phyloP scores from a whole-genome alignment of 2,113 vertebrate genomes.

The Theristicus caerulescens region DNA sequence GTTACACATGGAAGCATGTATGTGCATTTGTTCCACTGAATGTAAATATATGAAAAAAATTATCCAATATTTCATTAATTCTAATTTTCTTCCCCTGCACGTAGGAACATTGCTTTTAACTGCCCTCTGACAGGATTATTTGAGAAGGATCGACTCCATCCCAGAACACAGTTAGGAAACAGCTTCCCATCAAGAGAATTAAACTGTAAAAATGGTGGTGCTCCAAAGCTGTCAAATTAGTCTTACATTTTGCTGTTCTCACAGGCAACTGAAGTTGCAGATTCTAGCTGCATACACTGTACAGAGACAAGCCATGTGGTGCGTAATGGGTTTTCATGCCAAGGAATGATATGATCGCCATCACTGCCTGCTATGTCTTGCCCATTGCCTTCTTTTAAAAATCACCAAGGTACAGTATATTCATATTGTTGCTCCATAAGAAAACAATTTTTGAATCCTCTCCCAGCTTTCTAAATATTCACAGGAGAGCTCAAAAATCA shows the following conservation, averaged over 20 bases:
- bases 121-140: background rate
- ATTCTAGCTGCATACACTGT: background rate
- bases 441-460: background rate
- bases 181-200: background rate
- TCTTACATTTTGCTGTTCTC: background rate
- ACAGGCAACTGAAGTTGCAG: background rate
- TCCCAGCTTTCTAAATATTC: background rate
- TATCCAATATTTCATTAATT: background rate
- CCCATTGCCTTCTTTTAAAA: background rate
- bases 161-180: background rate
- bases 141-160: background rate
- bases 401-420: background rate
- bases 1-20: background rate
- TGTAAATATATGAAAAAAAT: background rate
- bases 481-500: background rate
- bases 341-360: background rate
- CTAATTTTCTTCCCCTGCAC: background rate
- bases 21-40: background rate
- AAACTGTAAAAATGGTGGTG: background rate
- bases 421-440: background rate
- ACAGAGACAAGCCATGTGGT: fast-evolving
- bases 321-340: background rate
- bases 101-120: background rate
- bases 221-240: background rate
- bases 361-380: background rate